These are phyloP conservation scores for Amphipoea lucens DNA, from an alignment of 2,888 invertebrate species.

Conservation along the genomic window DNA sequence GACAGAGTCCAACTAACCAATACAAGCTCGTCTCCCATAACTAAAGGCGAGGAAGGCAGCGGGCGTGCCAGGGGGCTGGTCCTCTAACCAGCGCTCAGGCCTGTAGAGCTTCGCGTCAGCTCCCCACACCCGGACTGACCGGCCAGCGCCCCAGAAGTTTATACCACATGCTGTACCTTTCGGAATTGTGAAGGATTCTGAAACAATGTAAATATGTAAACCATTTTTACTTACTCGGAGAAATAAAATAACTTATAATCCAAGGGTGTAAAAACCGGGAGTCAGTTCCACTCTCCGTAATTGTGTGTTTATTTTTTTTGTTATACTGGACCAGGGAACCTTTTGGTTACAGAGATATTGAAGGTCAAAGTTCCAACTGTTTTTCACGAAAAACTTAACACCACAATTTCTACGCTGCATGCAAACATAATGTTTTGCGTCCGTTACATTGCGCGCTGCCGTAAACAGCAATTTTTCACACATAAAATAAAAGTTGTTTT, in stretches of 20 bases:
- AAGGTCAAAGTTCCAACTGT: too few relatives aligned
- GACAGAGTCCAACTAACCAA: constrained; percentile 37
- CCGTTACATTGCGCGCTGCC: too few relatives aligned
- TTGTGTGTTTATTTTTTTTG: too few relatives aligned
- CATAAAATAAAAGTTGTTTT: too few relatives aligned
- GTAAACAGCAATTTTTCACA: too few relatives aligned
- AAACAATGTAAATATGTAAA: constrained; percentile 13
- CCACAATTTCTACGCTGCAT: too few relatives aligned
- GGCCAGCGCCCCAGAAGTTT: constrained; percentile 78
- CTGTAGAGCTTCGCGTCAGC: constrained; percentile 73
- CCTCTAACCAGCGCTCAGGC: constrained; percentile 80
- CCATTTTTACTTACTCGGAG: background rate
- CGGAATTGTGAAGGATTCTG: constrained; percentile 77
- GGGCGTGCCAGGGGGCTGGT: constrained; percentile 44
- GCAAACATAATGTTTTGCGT: too few relatives aligned
- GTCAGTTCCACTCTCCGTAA: too few relatives aligned
- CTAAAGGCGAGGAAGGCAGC: constrained; percentile 77
- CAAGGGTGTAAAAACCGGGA: too few relatives aligned
- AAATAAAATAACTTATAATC: background rate
- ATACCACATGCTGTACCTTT: constrained; percentile 73
- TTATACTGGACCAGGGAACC: too few relatives aligned
- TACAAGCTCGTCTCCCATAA: constrained; percentile 72
- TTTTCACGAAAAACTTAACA: too few relatives aligned
- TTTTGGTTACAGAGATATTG: too few relatives aligned
- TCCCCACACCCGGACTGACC: constrained; percentile 77